These are phyloP conservation scores for Stenchaetothrips biformis DNA, from an alignment of 2,888 invertebrate species.

Conservation along the genomic window DNA sequence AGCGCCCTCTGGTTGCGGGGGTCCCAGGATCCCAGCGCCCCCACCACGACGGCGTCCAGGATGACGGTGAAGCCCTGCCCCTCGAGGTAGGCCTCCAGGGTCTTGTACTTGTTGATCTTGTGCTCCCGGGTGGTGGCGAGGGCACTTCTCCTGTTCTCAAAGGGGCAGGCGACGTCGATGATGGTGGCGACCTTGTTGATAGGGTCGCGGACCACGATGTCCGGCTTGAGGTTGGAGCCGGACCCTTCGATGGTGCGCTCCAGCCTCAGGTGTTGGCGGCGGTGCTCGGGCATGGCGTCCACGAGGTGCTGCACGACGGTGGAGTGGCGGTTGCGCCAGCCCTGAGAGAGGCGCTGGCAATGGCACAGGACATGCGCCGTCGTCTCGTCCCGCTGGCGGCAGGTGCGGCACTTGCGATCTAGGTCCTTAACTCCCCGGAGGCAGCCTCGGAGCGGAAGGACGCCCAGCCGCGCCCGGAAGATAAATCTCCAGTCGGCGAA, in stretches of 20 bases:
- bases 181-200: constrained; percentile 36
- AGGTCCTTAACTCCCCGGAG: constrained; percentile 33
- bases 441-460: constrained; percentile 41
- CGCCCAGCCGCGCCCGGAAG: constrained; percentile 42
- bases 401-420: constrained; percentile 40
- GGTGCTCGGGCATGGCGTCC: neutral
- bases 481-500: constrained; percentile 46
- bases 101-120: constrained; percentile 39
- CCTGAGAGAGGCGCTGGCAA: constrained; percentile 41
- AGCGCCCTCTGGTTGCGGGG: constrained; percentile 39
- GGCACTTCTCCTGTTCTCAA: constrained; percentile 40
- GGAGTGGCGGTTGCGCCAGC: constrained; percentile 39
- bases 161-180: constrained; percentile 41
- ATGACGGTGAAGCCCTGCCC: constrained; percentile 34
- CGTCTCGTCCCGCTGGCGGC: constrained; percentile 40
- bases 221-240: constrained; percentile 37
- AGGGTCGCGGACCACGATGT: constrained; percentile 38
- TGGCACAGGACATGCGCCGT: constrained; percentile 44
- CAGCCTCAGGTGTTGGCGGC: neutral
- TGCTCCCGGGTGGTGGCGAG: constrained; percentile 37
- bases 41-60: constrained; percentile 40
- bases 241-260: constrained; percentile 35
- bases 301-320: constrained; percentile 36
- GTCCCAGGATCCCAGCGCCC: constrained; percentile 42
- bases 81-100: constrained; percentile 36